Evolutionary conservation across 1,140 invertebrate genomes (phyloP).

Genomic region (Camponotus vicinus): DNA sequence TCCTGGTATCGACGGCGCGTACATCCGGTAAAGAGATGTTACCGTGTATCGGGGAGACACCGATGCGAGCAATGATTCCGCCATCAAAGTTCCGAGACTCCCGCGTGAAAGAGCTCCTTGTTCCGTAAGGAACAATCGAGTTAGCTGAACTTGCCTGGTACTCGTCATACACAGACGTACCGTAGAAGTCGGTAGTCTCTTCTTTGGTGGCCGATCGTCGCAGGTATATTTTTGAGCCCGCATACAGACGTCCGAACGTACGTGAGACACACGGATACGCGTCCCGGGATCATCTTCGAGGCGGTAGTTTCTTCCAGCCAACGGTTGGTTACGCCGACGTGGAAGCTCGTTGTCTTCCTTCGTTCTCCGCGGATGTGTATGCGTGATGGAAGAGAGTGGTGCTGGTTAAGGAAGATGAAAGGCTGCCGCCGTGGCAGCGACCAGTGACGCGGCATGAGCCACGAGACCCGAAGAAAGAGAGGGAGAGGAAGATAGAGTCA

Average conservation of each 20-base stretch:
- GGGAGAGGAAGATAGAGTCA: slow-evolving; percentile 64
- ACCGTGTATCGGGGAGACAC: slow-evolving; percentile 34
- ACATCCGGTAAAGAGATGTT: slow-evolving; percentile 44
- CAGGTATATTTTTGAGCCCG: slow-evolving; percentile 54
- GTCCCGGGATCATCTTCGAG: slow-evolving; percentile 40
- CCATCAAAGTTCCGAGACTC: slow-evolving; percentile 66
- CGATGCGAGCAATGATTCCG: slow-evolving; percentile 56
- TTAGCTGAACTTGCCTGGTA: slow-evolving; percentile 70
- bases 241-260: background rate
- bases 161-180: slow-evolving; percentile 29
- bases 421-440: slow-evolving; percentile 80
- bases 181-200: slow-evolving; percentile 25
- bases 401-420: slow-evolving; percentile 83
- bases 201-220: slow-evolving; percentile 51
- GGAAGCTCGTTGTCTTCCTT: slow-evolving; percentile 60
- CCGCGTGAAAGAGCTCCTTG: slow-evolving; percentile 76
- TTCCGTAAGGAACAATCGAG: slow-evolving; percentile 77
- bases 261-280: slow-evolving; percentile 35
- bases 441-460: slow-evolving; percentile 80
- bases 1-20: slow-evolving; percentile 62
- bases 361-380: slow-evolving; percentile 27
- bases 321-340: slow-evolving; percentile 51
- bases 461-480: slow-evolving; percentile 24
- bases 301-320: slow-evolving; percentile 63
- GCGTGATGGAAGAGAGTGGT: slow-evolving; percentile 70